Conservation (phyloP, 2,113 vertebrate genomes). For the Gymnorhina tibicen region DNA sequence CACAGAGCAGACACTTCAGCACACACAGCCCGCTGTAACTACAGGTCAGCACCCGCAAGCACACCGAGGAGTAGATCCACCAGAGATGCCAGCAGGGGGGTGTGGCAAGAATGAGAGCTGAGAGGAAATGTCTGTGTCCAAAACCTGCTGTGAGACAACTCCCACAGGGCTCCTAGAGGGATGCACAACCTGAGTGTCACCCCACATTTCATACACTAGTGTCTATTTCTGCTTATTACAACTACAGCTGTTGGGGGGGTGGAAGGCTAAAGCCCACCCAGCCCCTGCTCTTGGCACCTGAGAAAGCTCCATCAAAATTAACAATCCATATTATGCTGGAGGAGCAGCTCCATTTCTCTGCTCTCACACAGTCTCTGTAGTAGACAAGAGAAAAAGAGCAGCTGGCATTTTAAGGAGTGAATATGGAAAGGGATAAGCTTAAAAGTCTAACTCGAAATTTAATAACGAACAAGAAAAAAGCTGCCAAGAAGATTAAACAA, state of each 20-base stretch:
- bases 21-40: background rate
- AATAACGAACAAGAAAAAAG: conserved; percentile 1
- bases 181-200: background rate
- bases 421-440: background rate
- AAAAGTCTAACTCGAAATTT: background rate
- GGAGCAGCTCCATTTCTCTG: background rate
- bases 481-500: conserved; percentile 32
- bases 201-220: rapidly evolving
- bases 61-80: background rate
- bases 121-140: background rate
- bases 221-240: background rate
- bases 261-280: background rate
- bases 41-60: background rate
- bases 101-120: background rate
- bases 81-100: rapidly evolving
- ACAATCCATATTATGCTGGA: background rate
- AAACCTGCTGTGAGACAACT: background rate
- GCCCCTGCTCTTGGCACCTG: background rate
- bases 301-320: background rate
- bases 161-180: background rate
- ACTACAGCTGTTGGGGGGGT: background rate
- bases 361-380: background rate
- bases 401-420: background rate
- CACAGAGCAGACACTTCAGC: background rate
- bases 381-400: background rate